Conservation (phyloP, 2,113 vertebrate genomes). For the Columbina picui region DNA sequence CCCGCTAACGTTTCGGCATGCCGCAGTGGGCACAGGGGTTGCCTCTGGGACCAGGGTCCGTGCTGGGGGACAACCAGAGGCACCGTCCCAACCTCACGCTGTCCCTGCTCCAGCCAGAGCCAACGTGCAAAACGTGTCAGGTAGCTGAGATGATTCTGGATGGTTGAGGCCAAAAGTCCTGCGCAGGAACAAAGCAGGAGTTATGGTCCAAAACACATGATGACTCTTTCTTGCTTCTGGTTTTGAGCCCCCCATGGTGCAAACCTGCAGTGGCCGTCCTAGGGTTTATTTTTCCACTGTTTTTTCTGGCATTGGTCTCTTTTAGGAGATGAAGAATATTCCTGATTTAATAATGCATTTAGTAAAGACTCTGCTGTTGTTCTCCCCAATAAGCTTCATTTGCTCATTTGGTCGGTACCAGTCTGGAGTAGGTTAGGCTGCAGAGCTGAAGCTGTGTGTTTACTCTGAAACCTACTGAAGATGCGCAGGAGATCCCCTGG, state of each 20-base stretch:
- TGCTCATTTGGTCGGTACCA: not conserved
- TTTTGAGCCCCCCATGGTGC: not conserved
- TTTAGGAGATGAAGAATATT: not conserved
- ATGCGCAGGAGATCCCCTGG: not conserved
- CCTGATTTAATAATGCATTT: not conserved
- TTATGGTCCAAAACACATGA: accelerated
- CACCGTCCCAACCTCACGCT: accelerated
- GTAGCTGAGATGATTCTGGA: accelerated
- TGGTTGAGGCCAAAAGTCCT: accelerated
- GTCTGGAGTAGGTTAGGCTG: not conserved
- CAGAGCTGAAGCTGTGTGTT: not conserved
- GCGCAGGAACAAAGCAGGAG: accelerated
- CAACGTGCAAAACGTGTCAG: accelerated
- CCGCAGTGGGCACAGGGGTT: accelerated
- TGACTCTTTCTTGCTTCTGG: not conserved
- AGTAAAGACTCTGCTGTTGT: not conserved
- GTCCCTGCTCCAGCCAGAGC: not conserved
- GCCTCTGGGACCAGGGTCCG: accelerated
- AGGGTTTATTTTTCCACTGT: not conserved
- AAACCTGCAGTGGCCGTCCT: not conserved
- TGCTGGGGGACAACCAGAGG: not conserved
- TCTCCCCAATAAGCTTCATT: not conserved
- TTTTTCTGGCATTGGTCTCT: not conserved
- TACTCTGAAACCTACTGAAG: not conserved
- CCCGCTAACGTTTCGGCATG: not conserved